phyloP scores from a whole-genome alignment of 1,140 invertebrate species.

The Scaptomyza montana region DNA sequence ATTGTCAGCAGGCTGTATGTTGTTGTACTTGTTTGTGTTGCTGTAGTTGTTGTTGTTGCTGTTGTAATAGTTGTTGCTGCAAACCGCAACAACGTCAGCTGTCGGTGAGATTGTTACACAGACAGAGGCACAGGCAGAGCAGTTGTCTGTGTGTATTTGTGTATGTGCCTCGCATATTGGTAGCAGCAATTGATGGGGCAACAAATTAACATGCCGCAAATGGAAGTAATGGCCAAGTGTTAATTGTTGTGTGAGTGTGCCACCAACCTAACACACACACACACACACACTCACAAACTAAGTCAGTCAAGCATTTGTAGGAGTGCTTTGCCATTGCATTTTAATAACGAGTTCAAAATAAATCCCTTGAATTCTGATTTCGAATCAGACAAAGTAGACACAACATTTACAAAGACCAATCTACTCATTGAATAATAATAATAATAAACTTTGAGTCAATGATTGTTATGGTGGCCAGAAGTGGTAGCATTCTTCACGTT shows the following conservation, averaged over 20 bases:
- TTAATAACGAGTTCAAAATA: slow-evolving; percentile 72
- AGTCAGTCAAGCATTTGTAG: slow-evolving; percentile 17
- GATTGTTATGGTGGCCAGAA: slow-evolving; percentile 49
- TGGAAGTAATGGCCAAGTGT: slow-evolving; percentile 82
- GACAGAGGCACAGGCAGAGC: slow-evolving; percentile 32
- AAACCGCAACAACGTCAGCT: slow-evolving; percentile 79
- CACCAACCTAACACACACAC: slow-evolving; percentile 23
- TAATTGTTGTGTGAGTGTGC: slow-evolving; percentile 76
- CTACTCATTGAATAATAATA: slow-evolving; percentile 28
- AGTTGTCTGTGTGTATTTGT: slow-evolving; percentile 11
- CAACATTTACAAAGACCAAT: no score
- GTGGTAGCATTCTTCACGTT: slow-evolving; percentile 12
- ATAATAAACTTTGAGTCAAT: slow-evolving; percentile 63
- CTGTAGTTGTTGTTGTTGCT: slow-evolving; percentile 41
- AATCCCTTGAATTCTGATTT: slow-evolving; percentile 40
- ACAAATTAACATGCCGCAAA: slow-evolving; percentile 82
- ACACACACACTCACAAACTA: slow-evolving; percentile 15
- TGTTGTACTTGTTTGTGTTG: slow-evolving; percentile 29
- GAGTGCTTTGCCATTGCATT: slow-evolving; percentile 39
- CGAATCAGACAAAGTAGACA: neutral
- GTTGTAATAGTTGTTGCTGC: slow-evolving; percentile 72
- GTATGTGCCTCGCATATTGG: slow-evolving; percentile 71
- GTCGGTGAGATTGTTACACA: slow-evolving; percentile 76
- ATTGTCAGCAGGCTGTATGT: slow-evolving; percentile 62
- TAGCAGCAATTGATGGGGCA: slow-evolving; percentile 79